Conservation (phyloP, 2,888 invertebrate genomes). For the Lagria hirta region DNA sequence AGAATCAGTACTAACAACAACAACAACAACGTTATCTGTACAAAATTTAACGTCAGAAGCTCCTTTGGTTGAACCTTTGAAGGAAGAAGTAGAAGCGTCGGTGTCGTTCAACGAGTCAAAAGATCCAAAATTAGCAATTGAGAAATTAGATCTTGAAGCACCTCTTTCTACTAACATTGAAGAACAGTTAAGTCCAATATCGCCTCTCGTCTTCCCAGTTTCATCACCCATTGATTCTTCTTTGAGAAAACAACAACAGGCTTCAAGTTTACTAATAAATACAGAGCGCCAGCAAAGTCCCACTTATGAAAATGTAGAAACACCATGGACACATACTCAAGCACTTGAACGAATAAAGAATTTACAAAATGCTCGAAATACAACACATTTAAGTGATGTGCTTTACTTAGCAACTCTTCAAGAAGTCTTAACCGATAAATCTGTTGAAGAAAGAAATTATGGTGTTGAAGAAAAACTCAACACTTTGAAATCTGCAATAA, state of each 20-base stretch:
- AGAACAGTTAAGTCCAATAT: conserved; percentile 56
- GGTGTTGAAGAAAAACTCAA: conserved; percentile 64
- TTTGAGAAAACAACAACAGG: conserved; percentile 37
- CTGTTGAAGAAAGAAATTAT: conserved; percentile 58
- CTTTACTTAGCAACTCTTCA: conserved; percentile 64
- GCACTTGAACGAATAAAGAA: conserved; percentile 60
- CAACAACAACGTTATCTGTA: too few relatives aligned
- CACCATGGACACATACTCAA: conserved; percentile 59
- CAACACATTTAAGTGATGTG: conserved; percentile 62
- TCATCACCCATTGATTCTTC: conserved; percentile 55
- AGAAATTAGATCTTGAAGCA: too few relatives aligned
- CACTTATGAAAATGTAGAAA: conserved; percentile 47
- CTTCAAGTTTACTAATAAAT: conserved; percentile 40
- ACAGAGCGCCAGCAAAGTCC: conserved; percentile 36
- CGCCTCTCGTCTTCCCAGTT: conserved; percentile 53
- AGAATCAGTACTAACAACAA: too few relatives aligned
- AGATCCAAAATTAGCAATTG: too few relatives aligned
- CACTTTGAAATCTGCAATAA: conserved; percentile 61
- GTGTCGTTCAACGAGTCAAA: too few relatives aligned
- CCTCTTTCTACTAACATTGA: conserved; percentile 59
- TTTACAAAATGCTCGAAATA: conserved; percentile 58
- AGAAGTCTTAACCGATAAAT: conserved; percentile 59
- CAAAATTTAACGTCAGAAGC: too few relatives aligned
- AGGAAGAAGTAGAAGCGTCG: too few relatives aligned
- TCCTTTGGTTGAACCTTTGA: too few relatives aligned